Percentiles rank a stretch among this genome's conserved stretches.
Evolutionary conservation across 2,888 invertebrate genomes (phyloP).

Genomic region (Oscheius sp.): DNA sequence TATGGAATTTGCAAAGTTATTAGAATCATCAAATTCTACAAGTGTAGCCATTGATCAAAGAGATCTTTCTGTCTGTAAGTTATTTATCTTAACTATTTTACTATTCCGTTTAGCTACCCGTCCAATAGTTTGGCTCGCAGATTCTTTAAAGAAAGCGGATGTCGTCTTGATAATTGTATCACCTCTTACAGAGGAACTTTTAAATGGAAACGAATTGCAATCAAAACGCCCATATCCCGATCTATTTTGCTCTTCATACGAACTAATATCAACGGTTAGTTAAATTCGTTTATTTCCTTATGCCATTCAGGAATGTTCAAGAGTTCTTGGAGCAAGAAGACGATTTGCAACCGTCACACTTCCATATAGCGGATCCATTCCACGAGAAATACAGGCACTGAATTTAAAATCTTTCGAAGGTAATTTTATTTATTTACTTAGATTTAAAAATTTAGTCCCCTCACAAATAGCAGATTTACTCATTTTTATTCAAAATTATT

Average conservation of each 20-base stretch:
- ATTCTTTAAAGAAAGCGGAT: slow-evolving; percentile 38
- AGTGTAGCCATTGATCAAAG: slow-evolving; percentile 35
- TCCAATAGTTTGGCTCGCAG: slow-evolving; percentile 59
- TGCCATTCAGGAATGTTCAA: slow-evolving; percentile 30
- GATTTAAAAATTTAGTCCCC: not conserved
- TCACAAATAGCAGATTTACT: not conserved
- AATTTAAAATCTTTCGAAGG: slow-evolving; percentile 31
- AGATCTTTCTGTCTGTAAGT: slow-evolving; percentile 34
- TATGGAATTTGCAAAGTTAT: slow-evolving; percentile 33
- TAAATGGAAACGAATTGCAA: slow-evolving; percentile 34
- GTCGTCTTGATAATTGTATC: slow-evolving; percentile 62
- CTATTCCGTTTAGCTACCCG: slow-evolving; percentile 37
- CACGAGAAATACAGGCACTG: slow-evolving; percentile 35
- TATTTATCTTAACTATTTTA: not conserved
- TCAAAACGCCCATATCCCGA: slow-evolving; percentile 58
- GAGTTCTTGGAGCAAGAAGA: not conserved
- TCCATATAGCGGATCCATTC: slow-evolving; percentile 40
- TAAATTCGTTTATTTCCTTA: not conserved
- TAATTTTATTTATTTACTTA: slow-evolving; percentile 6
- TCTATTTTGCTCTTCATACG: slow-evolving; percentile 53
- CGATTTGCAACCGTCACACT: slow-evolving; percentile 36
- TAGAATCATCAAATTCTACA: slow-evolving; percentile 1
- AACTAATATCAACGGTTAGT: slow-evolving; percentile 52
- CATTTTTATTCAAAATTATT: not conserved
- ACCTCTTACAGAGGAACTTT: slow-evolving; percentile 43